Percentiles rank a stretch among this genome's conserved stretches.
phyloP scores from a whole-genome alignment of 2,113 vertebrate species.

The Hippocampus zosterae region DNA sequence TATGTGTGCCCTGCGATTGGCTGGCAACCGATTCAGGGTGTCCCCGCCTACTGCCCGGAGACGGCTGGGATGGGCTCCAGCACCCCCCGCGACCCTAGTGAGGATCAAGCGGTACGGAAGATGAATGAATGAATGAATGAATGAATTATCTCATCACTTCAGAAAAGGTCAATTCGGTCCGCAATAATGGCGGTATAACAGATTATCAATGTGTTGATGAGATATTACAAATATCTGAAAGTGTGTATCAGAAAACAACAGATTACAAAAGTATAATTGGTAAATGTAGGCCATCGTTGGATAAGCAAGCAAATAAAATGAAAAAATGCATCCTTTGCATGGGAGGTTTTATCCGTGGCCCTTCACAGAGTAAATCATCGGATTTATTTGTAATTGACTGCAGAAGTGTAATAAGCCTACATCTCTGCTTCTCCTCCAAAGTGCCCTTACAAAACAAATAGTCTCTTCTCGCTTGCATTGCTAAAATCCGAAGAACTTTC shows the following conservation, averaged over 20 bases:
- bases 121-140: too few species aligned
- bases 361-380: neutral
- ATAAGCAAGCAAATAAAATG: neutral
- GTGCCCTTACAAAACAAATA: neutral
- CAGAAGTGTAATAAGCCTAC: neutral
- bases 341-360: neutral
- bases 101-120: too few species aligned
- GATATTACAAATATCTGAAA: neutral
- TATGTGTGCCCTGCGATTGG: too few species aligned
- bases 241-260: neutral
- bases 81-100: too few species aligned
- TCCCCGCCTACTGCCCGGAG: too few species aligned
- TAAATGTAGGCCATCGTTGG: neutral
- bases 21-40: too few species aligned
- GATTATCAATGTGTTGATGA: neutral
- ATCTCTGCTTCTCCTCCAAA: neutral
- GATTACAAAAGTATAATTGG: neutral
- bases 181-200: neutral
- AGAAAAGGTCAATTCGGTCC: slow-evolving; percentile 1
- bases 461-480: neutral
- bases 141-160: neutral
- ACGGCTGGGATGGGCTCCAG: too few species aligned
- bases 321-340: neutral
- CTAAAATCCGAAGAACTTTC: slow-evolving; percentile 5
- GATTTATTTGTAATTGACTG: neutral